Evolutionary conservation across 2,888 invertebrate species (phyloP), one percentile per base, ranked within the genome.

Genomic region (Papilio demoleus): DNA sequence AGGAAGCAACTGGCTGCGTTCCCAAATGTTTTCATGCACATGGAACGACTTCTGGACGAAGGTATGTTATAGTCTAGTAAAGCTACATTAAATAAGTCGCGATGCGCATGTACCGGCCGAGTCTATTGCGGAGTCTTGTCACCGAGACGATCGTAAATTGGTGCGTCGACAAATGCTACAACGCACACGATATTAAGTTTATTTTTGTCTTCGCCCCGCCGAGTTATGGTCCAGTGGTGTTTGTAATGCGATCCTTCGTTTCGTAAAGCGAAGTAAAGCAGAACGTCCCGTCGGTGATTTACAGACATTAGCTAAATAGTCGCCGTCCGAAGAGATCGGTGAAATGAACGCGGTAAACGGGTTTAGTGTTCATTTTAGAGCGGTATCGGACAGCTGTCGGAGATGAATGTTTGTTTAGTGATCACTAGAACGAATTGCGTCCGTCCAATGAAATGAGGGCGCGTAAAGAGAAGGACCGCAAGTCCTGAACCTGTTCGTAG

Each of bases 1-100:
- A 98, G 99, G 95, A 99, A 99, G 95, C 99, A 99, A 95, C 95
- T 99, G 92, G 98, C 98, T 87, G 99, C 99, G 88, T 99, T 99
- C 94, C 99, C 99, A 81, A 99, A 99, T 95, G 98, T 99, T 93
- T 99, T 99, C 95, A 96, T 98, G 94, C 99, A 99, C 94, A 96
- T 99, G 92, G 99, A 99, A 94, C 96, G 99, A 92, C 96, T 99
- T 85, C 95, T 99, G 89, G 99, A 99, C 92, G 99, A 99, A 97
- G 99, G 99, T 99, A 95, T 84, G 92, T 87, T 78, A 81, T 81
- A 84, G 84, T 84, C 74, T 72, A 77, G 77, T 80, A 68, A 61
- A 75, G 77, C 83, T 85, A 82, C 82, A 81, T 77, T 79, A 82
- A 88, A 87, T 79, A 81, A 80, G 76, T 77, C 75, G 72, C 74